Evolutionary conservation across 2,113 vertebrate genomes (phyloP).

Genomic region (Puntigrus tetrazona): DNA sequence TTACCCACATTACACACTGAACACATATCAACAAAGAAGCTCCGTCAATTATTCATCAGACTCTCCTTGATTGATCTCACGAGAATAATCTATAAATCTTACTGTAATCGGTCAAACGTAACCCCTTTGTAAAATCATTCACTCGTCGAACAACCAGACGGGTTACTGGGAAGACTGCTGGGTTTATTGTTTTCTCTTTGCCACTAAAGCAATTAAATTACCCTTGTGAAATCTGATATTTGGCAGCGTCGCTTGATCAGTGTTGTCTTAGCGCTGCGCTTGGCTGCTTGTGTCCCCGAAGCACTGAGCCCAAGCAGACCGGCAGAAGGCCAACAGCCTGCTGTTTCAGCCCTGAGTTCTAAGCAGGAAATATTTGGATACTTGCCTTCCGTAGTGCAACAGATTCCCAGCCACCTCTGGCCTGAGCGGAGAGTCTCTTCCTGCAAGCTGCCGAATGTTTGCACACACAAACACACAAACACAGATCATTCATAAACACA

Average conservation of each 20-base stretch:
- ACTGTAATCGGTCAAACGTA: slow-evolving; percentile 13
- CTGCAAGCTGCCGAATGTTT: slow-evolving; percentile 80
- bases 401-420: slow-evolving; percentile 94
- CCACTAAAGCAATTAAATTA: slow-evolving; percentile 41
- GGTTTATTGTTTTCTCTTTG: slow-evolving; percentile 26
- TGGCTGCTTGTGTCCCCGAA: slow-evolving; percentile 17
- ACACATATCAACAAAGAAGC: not conserved
- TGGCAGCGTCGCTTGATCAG: slow-evolving; percentile 16
- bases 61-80: not conserved
- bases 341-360: not conserved
- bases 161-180: not conserved
- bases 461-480: not conserved
- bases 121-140: slow-evolving; percentile 23
- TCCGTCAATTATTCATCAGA: not conserved
- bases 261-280: slow-evolving; percentile 9
- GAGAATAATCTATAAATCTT: slow-evolving; percentile 21
- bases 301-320: not conserved
- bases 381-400: slow-evolving; percentile 95
- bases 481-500: not conserved
- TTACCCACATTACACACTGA: slow-evolving; percentile 11
- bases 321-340: slow-evolving; percentile 1
- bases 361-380: not conserved
- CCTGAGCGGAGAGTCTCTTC: slow-evolving; percentile 93
- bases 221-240: slow-evolving; percentile 33
- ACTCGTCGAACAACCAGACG: not conserved